Percentiles rank a stretch among this genome's conserved stretches.
Conservation (phyloP, 2,113 vertebrate genomes). For the Chloebia gouldiae region DNA sequence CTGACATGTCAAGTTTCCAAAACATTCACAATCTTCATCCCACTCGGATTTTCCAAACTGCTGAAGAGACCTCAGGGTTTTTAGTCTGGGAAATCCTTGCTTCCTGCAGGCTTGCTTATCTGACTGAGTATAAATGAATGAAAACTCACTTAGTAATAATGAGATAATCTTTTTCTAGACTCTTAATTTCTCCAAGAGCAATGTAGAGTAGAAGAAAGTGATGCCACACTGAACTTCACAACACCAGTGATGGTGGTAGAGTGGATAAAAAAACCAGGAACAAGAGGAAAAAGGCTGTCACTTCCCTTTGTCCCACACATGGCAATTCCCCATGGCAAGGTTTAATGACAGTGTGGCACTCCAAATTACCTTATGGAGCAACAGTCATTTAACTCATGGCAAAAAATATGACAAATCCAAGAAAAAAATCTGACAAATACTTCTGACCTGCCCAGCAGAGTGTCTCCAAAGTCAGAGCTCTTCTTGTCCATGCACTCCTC, state of each 20-base stretch:
- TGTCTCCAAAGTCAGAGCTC: background rate
- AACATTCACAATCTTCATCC: background rate
- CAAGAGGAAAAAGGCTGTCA: background rate
- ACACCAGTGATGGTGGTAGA: background rate
- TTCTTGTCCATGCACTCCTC: background rate
- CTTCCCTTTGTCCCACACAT: background rate
- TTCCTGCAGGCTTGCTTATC: background rate
- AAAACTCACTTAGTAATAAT: background rate
- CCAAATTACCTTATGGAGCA: background rate
- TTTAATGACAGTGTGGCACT: background rate
- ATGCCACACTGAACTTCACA: background rate
- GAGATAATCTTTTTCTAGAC: background rate
- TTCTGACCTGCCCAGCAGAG: slow-evolving; percentile 9
- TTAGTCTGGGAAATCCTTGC: background rate
- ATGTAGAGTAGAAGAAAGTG: background rate
- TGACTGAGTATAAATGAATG: background rate
- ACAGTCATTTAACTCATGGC: background rate
- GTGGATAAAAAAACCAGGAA: background rate
- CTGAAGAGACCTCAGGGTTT: background rate
- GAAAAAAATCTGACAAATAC: background rate
- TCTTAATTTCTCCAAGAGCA: background rate
- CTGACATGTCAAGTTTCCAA: background rate
- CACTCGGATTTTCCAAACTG: background rate
- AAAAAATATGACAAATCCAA: background rate
- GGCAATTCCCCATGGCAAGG: rapidly evolving